Evolutionary conservation across 2,888 invertebrate genomes (phyloP), one percentile per base, ranked within the genome.

Genomic region (Hydropsyche betteni): DNA sequence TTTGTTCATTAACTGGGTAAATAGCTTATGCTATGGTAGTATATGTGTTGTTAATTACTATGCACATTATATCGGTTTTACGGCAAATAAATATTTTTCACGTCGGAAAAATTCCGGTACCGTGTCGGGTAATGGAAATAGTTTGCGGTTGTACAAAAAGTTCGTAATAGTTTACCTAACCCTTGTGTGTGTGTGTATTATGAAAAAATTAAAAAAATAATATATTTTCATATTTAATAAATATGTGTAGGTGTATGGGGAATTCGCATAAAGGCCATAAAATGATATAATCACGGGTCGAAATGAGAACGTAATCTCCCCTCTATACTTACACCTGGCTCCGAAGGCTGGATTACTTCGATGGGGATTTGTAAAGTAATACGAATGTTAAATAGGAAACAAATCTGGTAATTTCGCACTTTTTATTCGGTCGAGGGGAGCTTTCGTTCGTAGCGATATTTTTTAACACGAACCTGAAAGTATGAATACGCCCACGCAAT

Each of bases 221-320:
- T 58, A 58, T 14, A 16, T 58, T 58, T 53, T 53, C 6, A 24
- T 24, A 2, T 44, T 44, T 44, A 44, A 44, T 44, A 44, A 4
- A 44, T 8, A 44, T 44, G 10, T 44, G 44, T 44, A 44, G 44
- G 44, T 44, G 44, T 44, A 44, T 8, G 6, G 24, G 4, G 44
- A 44, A 44, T 44, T 6, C 44, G 44, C 44, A 44, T 44, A 44
- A 44, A 24, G 3, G 44, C 44, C 44, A 44, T 58, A 14, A 24
- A 24, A 58, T 58, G 58, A 58, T 58, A 58, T 58, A 58, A 58
- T 58, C 64, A 34, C 8, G 36, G 34, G n/a, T 34, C 64, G 64
- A 64, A 64, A 64, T 64, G 64, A 64, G 34, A 64, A 64, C n/a
- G 33, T 64, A 64, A 64, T 24, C 64, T 64, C 36, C 64, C 36